Base-by-base conservation (phyloP, 2,113 vertebrate genomes). In the Oenanthe oenanthe region DNA sequence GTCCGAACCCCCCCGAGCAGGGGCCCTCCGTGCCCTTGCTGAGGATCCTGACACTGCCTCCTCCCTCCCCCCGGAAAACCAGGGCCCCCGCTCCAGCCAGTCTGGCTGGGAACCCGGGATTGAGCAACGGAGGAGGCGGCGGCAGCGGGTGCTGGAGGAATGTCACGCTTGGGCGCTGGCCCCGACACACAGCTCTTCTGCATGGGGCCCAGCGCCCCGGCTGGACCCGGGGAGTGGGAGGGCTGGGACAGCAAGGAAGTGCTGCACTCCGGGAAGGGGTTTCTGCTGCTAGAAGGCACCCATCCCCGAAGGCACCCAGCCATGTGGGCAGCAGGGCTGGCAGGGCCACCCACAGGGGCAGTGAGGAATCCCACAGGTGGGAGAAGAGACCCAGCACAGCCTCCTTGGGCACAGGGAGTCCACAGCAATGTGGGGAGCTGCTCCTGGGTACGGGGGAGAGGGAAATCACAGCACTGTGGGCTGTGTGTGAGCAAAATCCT, bases 91-190 rank as follows among this genome's bases (percentile, higher is more conserved):
- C 92, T 94, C 92, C 93, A 93, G 92, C 80, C 93, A 92, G 80
- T 78, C 95, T 96, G 96, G 96, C 95, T 88, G 88, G 88, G 85
- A 96, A 95, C 54, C 54, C 50, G 6, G 90, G 92, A 96, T 97
- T 97, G 95, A 96, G 95, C 96, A 97, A 97, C 15, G 12, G 62
- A 89, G 93, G 78, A 96, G 93, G 94, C 91, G 58, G 76, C 34
- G 40, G 92, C 65, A 70, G 88, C 68, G 73, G 91, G 93, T 60
- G 86, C 90, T 60, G 73, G 77, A 95, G 88, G 96, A 96, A 96
- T 95, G 93, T 94, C 93, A 93, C 40, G 71, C 95, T 94, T 62
- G 43, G 92, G 89, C 74, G 29, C 95, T 90, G 91, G 91, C 88
- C 82, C 77, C 56, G 2, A 73, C 31, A 3, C 28, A 6, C 31